Percentiles rank a stretch among this genome's conserved stretches.
Conservation (phyloP, 2,797 vertebrate genomes). For the Anableps anableps region DNA sequence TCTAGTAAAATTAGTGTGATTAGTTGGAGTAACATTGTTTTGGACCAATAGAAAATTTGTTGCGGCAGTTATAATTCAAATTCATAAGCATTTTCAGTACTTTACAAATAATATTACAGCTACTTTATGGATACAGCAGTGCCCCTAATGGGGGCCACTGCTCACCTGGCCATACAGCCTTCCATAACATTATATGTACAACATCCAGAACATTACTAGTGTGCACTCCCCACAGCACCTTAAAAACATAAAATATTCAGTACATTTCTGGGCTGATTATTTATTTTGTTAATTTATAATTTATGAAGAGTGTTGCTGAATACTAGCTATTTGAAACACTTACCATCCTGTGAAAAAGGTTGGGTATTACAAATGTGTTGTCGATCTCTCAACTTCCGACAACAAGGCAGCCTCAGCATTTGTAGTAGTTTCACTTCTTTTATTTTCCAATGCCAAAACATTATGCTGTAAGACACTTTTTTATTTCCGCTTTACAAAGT, state of each 20-base stretch:
- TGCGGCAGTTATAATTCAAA: no score
- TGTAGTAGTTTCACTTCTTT: conserved; percentile 23
- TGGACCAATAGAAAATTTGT: no score
- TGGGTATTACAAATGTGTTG: not conserved
- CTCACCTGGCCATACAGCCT: no score
- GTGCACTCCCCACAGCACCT: not conserved
- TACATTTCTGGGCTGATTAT: not conserved
- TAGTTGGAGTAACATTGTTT: no score
- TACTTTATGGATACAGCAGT: no score
- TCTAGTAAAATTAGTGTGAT: no score
- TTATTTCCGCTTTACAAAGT: not conserved
- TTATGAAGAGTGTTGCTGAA: not conserved
- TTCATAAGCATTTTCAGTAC: no score
- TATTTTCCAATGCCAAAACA: not conserved
- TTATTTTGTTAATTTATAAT: not conserved
- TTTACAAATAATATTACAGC: no score
- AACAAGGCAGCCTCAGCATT: conserved; percentile 10
- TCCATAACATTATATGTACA: no score
- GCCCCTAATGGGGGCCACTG: no score
- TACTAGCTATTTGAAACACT: not conserved
- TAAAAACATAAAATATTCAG: not conserved
- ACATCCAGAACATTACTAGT: not conserved
- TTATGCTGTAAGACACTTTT: not conserved
- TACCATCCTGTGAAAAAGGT: not conserved
- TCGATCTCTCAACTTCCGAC: conserved; percentile 15